A percentile compares a stretch with the other conserved stretches of the same genome.
Conservation (phyloP, 2,888 invertebrate species). For the Tineola bisselliella region DNA sequence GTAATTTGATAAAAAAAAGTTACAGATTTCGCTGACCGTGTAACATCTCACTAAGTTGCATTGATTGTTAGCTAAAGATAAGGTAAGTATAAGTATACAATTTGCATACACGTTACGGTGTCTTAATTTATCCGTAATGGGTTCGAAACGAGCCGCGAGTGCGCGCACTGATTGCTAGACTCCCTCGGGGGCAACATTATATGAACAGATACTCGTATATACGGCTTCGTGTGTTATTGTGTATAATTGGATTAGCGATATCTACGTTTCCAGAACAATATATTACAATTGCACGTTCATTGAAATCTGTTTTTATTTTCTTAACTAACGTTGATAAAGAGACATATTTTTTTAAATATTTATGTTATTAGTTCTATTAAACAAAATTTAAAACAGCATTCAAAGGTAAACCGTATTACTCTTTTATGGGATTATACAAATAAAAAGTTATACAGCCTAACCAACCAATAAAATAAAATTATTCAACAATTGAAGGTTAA, state of each 20-base stretch:
- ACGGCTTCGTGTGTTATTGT: constrained; percentile 11
- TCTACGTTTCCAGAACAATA: constrained; percentile 10
- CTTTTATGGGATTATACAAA: neutral
- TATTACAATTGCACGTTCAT: neutral
- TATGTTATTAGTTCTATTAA: too few species aligned
- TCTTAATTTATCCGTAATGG: constrained; percentile 61
- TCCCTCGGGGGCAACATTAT: constrained; percentile 29
- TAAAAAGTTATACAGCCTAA: neutral
- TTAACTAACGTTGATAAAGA: too few species aligned
- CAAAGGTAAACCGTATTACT: neutral
- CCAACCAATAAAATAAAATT: neutral
- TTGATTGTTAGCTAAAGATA: too few species aligned
- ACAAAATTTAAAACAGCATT: neutral
- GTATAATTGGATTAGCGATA: constrained; percentile 12
- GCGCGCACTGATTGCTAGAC: constrained; percentile 55
- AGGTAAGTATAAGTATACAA: neutral
- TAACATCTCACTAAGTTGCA: too few species aligned
- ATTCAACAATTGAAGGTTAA: neutral
- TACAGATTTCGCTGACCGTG: too few species aligned
- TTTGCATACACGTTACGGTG: constrained; percentile 14
- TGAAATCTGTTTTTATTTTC: neutral
- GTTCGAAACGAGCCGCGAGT: constrained; percentile 48
- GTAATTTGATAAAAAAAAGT: too few species aligned
- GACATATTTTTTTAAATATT: too few species aligned
- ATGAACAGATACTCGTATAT: constrained; percentile 7